Base-by-base conservation (phyloP, 2,888 invertebrate species). In the Drosophila lacicola region DNA sequence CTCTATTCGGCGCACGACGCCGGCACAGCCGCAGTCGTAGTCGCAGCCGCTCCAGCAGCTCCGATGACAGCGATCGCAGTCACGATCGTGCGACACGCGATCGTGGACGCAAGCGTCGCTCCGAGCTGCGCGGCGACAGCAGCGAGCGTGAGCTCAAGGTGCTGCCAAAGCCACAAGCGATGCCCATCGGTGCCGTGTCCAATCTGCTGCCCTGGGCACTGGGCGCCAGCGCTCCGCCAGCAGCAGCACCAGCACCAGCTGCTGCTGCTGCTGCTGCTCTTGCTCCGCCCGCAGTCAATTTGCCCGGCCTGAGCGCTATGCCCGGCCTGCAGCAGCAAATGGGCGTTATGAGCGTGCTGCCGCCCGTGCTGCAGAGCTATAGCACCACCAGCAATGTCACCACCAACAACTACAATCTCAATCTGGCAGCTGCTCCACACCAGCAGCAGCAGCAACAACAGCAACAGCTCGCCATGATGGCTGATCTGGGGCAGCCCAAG, bases 31-130 rank as follows among this genome's bases (percentile, higher is more conserved):
- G 63, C 10, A 68, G 79, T 19, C 63, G 41, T 10, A 76, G 81
- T 63, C 93, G 90, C 80, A 95, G 90, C 80, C 77, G 80, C 13
- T 89, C 90, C 13, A 75, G 71, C 25, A 84, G 88, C 58, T 86
- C 87, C 21, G 86, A 88, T 9, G 82, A 88, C 13, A 88, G 90
- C 37, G 90, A 89, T 29, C 72, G 71, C 8, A 82, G 76, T 47
- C 74, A 82, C 17, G 93, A 94, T 55, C 53, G 91, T 79, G 89
- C 60, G 21, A 33, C 65, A 36, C 94, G 91, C 76, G 90, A 75
- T 10, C 81, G 78, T 14, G 66, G 60, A 77, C 82, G 88, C 37
- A 85, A 89, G 44, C 93, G 91, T 75, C 82, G 86, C 21, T 14
- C 39, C 8, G 88, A 84, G 11, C 17, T 62, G 17, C 79, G 85